Evolutionary conservation across 2,888 invertebrate genomes (phyloP).

Genomic region (Lasius platythorax): DNA sequence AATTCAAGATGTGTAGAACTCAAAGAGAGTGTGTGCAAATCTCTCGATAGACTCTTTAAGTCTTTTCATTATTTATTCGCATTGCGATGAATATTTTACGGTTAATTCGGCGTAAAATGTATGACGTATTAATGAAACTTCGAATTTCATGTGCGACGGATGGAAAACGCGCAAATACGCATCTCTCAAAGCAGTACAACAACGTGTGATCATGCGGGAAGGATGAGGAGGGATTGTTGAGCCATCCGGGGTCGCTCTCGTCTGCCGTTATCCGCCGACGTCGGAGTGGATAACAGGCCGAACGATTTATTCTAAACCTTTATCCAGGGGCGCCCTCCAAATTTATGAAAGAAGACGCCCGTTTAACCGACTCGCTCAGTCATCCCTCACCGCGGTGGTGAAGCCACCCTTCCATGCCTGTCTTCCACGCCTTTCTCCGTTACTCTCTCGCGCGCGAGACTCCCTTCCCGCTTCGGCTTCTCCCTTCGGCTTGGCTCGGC

Average conservation of each 20-base stretch:
- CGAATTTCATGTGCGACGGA: slow-evolving; percentile 14
- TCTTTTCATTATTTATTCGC: neutral
- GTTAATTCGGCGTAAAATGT: neutral
- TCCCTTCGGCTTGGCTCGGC: slow-evolving; percentile 45
- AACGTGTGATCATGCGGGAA: slow-evolving; percentile 40
- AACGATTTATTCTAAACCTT: slow-evolving; percentile 85
- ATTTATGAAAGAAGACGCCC: slow-evolving; percentile 86
- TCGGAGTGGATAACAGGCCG: slow-evolving; percentile 84
- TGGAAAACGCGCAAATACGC: slow-evolving; percentile 27
- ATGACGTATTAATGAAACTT: neutral
- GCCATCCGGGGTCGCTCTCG: slow-evolving; percentile 64
- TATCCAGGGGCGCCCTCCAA: slow-evolving; percentile 82
- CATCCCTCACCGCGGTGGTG: slow-evolving; percentile 83
- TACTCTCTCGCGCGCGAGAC: slow-evolving; percentile 36
- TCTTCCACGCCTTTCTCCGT: slow-evolving; percentile 65
- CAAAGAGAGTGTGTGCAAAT: neutral
- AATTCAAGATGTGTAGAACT: neutral
- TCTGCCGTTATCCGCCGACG: slow-evolving; percentile 79
- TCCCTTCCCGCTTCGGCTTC: slow-evolving; percentile 31
- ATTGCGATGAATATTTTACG: neutral
- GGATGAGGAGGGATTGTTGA: slow-evolving; percentile 55
- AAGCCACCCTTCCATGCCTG: slow-evolving; percentile 78
- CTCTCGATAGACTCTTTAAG: neutral
- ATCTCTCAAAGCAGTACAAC: slow-evolving; percentile 36
- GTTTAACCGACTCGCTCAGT: slow-evolving; percentile 85